These are phyloP conservation scores for Homarus gammarus DNA, from an alignment of 2,888 invertebrate genomes.

Conservation along the genomic window DNA sequence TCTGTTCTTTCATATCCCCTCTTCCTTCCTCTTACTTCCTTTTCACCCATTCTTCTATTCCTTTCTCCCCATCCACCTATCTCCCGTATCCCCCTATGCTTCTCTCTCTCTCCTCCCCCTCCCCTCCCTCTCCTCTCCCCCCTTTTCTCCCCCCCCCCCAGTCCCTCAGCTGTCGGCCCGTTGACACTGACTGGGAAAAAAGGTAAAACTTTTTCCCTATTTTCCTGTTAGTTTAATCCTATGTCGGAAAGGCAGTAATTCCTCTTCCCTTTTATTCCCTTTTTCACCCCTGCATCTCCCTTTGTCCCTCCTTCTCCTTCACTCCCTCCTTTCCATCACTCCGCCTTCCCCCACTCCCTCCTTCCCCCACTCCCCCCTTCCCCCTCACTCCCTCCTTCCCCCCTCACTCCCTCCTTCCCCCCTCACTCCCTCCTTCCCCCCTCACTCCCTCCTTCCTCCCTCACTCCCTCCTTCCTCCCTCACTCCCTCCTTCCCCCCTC, in stretches of 20 bases:
- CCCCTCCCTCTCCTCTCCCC: background rate
- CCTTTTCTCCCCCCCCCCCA: background rate
- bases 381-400: slow-evolving; percentile 4
- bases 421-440: background rate
- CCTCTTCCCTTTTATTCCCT: background rate
- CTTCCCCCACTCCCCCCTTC: no score
- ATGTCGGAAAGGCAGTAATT: no score
- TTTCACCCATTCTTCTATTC: background rate
- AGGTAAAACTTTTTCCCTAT: no score
- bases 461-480: no score
- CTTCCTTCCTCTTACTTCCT: no score
- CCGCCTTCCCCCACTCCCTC: no score
- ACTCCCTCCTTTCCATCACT: background rate
- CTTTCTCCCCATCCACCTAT: background rate
- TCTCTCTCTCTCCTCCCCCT: background rate
- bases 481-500: background rate
- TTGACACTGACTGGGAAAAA: no score
- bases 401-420: background rate
- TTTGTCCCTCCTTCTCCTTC: background rate
- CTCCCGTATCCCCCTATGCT: slow-evolving; percentile 11
- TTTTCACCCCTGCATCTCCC: background rate
- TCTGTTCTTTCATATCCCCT: background rate
- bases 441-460: no score
- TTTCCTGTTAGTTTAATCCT: no score
- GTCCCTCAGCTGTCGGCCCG: no score